Conservation (phyloP, 2,113 vertebrate species). For the Tamias sibiricus region DNA sequence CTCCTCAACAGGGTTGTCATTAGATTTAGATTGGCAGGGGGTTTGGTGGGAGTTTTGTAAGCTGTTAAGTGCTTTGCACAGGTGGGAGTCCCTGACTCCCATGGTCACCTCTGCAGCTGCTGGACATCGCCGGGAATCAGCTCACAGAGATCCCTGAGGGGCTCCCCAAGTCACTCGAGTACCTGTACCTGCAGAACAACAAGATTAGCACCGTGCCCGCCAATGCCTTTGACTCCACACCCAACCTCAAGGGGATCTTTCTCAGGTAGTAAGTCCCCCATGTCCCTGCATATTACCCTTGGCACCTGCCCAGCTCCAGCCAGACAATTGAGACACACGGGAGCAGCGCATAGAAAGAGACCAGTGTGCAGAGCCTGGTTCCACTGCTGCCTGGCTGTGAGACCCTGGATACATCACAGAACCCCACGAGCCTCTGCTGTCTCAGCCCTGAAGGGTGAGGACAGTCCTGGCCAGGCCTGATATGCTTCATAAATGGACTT, state of each 20-base stretch:
- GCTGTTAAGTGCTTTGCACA: background rate
- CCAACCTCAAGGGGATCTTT: slow-evolving; percentile 97
- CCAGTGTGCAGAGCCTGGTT: background rate
- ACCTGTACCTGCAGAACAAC: slow-evolving; percentile 96
- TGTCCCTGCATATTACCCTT: background rate
- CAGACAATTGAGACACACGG: background rate
- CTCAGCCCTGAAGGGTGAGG: background rate
- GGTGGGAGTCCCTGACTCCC: background rate
- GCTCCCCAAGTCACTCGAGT: slow-evolving; percentile 95
- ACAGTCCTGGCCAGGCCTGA: background rate
- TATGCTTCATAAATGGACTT: background rate
- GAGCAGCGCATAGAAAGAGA: background rate
- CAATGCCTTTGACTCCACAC: slow-evolving; percentile 94
- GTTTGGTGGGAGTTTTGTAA: background rate
- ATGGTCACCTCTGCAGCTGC: slow-evolving; percentile 85
- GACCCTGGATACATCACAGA: background rate
- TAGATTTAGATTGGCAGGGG: background rate
- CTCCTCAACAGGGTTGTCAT: background rate
- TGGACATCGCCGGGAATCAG: slow-evolving; percentile 95
- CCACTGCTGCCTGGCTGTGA: background rate
- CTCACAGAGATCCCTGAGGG: slow-evolving; percentile 93
- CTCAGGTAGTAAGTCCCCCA: slow-evolving; percentile 89
- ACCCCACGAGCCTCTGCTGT: background rate
- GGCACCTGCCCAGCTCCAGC: background rate
- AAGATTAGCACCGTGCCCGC: slow-evolving; percentile 91